Evolutionary conservation across 2,113 vertebrate genomes (phyloP).

Genomic region (Sorex araneus): DNA sequence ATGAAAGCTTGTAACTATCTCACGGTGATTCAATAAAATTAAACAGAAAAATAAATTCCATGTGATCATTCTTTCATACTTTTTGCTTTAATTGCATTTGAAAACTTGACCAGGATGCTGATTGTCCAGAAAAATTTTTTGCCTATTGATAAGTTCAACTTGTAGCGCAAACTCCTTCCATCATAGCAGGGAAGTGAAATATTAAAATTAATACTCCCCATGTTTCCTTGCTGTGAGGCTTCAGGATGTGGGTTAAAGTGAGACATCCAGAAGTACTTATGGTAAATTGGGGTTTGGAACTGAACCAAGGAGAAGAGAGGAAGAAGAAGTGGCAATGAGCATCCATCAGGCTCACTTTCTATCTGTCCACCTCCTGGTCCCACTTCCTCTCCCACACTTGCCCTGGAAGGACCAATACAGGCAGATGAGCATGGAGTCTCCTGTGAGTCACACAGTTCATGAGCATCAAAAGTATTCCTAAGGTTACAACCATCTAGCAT

Average conservation of each 20-base stretch:
- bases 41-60: too few relatives aligned
- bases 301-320: not conserved
- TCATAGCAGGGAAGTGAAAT: not conserved
- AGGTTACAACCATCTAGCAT: not conserved
- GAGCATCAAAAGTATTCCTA: not conserved
- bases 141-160: constrained; percentile 4
- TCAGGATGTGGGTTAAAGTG: constrained; percentile 23
- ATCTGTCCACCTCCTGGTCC: not conserved
- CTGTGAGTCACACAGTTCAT: not conserved
- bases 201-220: not conserved
- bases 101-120: constrained; percentile 17
- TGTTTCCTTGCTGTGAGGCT: not conserved
- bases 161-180: not conserved
- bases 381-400: not conserved
- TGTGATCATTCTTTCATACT: not conserved
- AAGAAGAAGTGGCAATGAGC: not conserved
- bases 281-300: constrained; percentile 6
- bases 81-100: constrained; percentile 42
- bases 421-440: not conserved
- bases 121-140: not conserved
- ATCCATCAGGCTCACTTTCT: not conserved
- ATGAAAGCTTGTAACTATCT: too few relatives aligned
- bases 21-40: too few relatives aligned
- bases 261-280: not conserved
- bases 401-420: not conserved